Evolutionary conservation across 2,797 vertebrate species (phyloP), one percentile per base, ranked within the genome.

Genomic region (Gobionotothen gibberifrons): DNA sequence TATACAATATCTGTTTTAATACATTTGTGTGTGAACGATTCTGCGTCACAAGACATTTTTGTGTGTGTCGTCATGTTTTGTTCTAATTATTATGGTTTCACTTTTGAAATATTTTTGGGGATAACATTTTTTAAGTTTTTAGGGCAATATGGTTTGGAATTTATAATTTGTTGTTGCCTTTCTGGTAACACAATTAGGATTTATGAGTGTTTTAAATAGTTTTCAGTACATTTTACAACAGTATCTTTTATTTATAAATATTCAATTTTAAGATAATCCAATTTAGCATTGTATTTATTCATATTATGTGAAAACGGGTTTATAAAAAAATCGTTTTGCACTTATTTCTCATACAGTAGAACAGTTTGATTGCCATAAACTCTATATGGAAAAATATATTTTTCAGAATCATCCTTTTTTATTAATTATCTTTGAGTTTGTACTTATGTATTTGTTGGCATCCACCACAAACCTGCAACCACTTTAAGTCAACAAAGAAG

Each of bases 401-500:
- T 32, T 69, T 36, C 49, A 70, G 46, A 29, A 64, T 17, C 17
- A 53, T 26, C 2, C 1, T 54, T 68, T 74, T 48, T 17, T 39
- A 70, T 64, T 5, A 22, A 36, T 2, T 6, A 9, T 26, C 16
- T 42, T 19, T 47, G 44, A 49, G 5, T 74, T 72, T 1, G 9
- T 59, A 29, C 49, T 61, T 53, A 22, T 66, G 26, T 51, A 74
- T 71, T 48, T 36, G 32, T 19, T 67, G 21, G 44, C 62, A 16
- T 70, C 52, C 40, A n/a, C 29, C 19, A 32, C 61, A 69, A 81
- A 78, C 56, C 49, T 1, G 39, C 46, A 47, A 66, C 69, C 72
- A 47, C 68, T 72, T 44, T 62, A 43, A 44, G 78, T 70, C 71
- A 53, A 71, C 77, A 82, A 76, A 72, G 79, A 72, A 72, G 51